Conservation (phyloP, 2,113 vertebrate species). For the Dromiciops gliroides region DNA sequence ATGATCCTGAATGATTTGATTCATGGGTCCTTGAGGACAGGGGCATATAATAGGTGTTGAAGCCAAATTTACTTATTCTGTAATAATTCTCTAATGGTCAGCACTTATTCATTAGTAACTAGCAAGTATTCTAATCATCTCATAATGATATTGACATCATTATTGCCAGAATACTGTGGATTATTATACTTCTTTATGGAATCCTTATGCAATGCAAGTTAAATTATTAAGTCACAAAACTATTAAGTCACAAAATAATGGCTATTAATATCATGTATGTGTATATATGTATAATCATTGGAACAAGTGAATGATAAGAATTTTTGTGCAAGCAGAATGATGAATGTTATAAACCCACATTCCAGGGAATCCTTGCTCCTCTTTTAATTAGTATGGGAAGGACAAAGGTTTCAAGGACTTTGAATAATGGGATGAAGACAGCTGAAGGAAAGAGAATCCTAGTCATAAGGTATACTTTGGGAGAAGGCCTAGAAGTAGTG, state of each 20-base stretch:
- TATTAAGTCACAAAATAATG: background rate
- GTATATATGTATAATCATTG: background rate
- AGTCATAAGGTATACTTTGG: background rate
- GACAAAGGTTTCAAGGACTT: background rate
- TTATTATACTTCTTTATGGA: background rate
- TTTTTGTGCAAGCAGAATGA: background rate
- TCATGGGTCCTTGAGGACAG: background rate
- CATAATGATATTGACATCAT: background rate
- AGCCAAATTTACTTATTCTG: background rate
- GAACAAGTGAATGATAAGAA: background rate
- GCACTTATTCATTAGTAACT: background rate
- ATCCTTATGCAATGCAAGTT: background rate
- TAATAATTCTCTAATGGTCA: no score
- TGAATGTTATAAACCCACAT: background rate
- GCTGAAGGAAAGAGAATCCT: constrained; percentile 5
- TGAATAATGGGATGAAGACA: background rate
- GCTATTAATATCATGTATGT: background rate
- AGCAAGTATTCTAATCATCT: background rate
- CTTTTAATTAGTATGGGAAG: background rate
- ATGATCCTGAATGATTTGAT: background rate
- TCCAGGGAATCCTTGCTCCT: background rate
- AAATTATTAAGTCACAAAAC: background rate
- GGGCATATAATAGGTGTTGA: background rate
- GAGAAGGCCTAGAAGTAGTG: background rate
- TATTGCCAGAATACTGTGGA: background rate